These are phyloP conservation scores for Pelodiscus sinensis DNA, from an alignment of 2,113 vertebrate species.

Conservation along the genomic window DNA sequence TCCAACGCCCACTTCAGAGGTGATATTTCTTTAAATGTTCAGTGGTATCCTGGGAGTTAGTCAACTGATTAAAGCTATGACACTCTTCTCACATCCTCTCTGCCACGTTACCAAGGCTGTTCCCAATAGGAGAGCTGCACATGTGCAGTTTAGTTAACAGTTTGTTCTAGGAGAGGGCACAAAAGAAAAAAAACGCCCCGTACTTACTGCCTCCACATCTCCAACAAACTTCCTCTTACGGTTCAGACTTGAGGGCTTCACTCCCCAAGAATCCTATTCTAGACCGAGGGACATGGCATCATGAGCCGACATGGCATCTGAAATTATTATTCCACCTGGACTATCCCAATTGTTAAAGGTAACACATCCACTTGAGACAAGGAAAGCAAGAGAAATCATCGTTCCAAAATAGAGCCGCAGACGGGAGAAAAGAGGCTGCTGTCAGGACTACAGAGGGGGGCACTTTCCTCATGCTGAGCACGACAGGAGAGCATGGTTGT, in stretches of 20 bases:
- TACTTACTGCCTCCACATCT: background rate
- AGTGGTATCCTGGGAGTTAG: slow-evolving; percentile 47
- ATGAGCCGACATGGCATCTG: background rate
- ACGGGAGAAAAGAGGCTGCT: background rate
- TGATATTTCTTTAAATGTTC: background rate
- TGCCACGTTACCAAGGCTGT: background rate
- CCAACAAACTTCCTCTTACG: background rate
- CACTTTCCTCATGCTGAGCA: background rate
- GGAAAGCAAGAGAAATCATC: background rate
- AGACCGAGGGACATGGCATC: background rate
- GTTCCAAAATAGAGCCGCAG: background rate
- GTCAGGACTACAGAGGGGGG: background rate
- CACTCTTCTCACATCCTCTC: slow-evolving; percentile 31
- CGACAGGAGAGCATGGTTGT: background rate
- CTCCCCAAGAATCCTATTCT: background rate
- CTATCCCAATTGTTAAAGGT: slow-evolving; percentile 12
- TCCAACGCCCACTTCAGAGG: slow-evolving; percentile 34
- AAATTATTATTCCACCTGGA: background rate
- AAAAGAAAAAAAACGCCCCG: background rate
- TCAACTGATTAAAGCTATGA: background rate
- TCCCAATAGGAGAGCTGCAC: accelerated
- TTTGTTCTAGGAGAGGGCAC: background rate
- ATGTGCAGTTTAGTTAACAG: background rate
- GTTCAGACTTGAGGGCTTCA: background rate
- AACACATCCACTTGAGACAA: slow-evolving; percentile 4